A percentile compares a stretch with the other conserved stretches of the same genome.
Evolutionary conservation across 2,888 invertebrate genomes (phyloP).

Genomic region (Seladonia tumulorum): DNA sequence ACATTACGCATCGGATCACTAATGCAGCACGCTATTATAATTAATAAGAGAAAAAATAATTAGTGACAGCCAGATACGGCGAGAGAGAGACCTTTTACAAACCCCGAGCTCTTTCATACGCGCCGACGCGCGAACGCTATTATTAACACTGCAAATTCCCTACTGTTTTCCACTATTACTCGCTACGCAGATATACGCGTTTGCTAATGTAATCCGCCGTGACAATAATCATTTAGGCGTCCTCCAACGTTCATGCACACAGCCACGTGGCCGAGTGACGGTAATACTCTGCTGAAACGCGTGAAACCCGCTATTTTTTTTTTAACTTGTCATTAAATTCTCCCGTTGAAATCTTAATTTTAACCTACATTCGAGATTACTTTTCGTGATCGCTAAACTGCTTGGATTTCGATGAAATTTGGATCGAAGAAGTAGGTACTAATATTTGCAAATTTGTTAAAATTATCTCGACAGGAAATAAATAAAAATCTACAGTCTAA

Average conservation of each 20-base stretch:
- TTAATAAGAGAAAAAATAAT: slow-evolving; percentile 5
- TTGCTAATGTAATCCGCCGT: not conserved
- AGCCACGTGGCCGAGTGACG: slow-evolving; percentile 30
- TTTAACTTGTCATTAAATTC: not conserved
- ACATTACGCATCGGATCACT: not conserved
- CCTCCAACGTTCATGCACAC: not conserved
- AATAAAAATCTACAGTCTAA: not conserved
- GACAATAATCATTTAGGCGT: not conserved
- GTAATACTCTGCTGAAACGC: not conserved
- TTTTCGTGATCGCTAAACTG: not conserved
- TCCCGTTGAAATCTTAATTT: not conserved
- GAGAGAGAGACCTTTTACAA: not conserved
- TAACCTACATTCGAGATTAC: not conserved
- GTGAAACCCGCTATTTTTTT: not conserved
- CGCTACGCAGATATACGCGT: not conserved
- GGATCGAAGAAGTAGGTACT: too few relatives aligned
- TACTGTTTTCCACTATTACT: not conserved
- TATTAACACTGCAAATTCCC: not conserved
- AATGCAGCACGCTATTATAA: not conserved
- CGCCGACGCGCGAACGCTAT: not conserved
- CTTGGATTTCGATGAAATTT: too few relatives aligned
- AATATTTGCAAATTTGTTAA: not conserved
- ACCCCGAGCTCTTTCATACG: not conserved
- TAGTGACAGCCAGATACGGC: not conserved
- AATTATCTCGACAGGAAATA: not conserved